phyloP scores from a whole-genome alignment of 2,797 vertebrate genomes.

The Lacerta bilineata region DNA sequence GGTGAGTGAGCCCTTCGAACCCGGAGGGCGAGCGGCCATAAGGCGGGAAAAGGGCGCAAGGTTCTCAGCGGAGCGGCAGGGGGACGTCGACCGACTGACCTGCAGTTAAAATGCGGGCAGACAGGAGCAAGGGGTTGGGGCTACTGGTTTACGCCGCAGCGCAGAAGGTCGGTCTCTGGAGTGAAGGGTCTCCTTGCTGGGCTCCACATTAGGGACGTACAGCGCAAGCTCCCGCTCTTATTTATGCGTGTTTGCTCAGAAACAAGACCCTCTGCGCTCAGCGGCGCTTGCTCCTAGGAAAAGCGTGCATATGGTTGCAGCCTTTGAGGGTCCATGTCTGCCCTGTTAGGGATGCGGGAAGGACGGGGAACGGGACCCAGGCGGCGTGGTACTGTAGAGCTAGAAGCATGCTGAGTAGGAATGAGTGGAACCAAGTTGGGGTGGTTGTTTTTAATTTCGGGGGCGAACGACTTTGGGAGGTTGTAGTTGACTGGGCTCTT shows the following conservation, averaged over 20 bases:
- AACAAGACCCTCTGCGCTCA: too few species aligned
- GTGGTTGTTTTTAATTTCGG: background rate
- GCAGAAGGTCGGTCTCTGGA: background rate
- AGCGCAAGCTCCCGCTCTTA: background rate
- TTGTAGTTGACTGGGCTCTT: background rate
- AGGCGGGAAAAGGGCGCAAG: too few species aligned
- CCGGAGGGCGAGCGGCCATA: background rate
- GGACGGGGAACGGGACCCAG: background rate
- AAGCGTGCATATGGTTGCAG: too few species aligned
- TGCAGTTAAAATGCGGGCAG: too few species aligned
- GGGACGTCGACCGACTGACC: too few species aligned
- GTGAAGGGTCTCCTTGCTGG: too few species aligned
- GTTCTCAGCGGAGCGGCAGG: too few species aligned
- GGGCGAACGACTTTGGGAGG: background rate
- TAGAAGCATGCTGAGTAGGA: background rate
- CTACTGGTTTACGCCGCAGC: background rate
- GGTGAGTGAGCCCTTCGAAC: constrained; percentile 81
- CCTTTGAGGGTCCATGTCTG: background rate
- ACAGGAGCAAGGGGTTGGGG: background rate
- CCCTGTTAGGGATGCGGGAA: background rate
- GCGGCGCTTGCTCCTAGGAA: background rate
- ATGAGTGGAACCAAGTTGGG: background rate
- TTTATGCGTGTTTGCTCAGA: background rate
- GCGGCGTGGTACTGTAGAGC: background rate
- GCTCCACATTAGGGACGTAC: too few species aligned